Evolutionary conservation across 2,888 invertebrate genomes (phyloP).

Genomic region (Ectobius pallidus): DNA sequence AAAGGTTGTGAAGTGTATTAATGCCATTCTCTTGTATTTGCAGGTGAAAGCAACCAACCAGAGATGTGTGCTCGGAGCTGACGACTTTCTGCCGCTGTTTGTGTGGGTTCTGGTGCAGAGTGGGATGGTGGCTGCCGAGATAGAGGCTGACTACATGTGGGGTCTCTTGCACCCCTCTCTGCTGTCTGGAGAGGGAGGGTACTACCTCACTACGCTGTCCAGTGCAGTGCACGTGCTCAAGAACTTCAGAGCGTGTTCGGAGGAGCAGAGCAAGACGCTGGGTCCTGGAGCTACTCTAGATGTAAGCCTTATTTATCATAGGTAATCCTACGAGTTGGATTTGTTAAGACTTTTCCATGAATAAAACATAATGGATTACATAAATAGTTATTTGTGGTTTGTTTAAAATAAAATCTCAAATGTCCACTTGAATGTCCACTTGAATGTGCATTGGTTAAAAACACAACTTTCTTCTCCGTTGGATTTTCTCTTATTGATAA

Average conservation of each 20-base stretch:
- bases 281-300: slow-evolving; percentile 51
- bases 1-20: no score
- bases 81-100: slow-evolving; percentile 89
- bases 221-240: slow-evolving; percentile 91
- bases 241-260: slow-evolving; percentile 58
- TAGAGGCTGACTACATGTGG: slow-evolving; percentile 97
- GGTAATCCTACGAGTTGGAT: no score
- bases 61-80: slow-evolving; percentile 70
- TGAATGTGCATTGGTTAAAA: no score
- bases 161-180: slow-evolving; percentile 88
- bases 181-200: slow-evolving; percentile 91
- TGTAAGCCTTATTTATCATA: slow-evolving; percentile 48
- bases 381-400: no score
- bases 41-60: slow-evolving; percentile 72
- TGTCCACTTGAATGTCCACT: no score
- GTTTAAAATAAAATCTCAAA: no score
- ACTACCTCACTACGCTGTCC: slow-evolving; percentile 91
- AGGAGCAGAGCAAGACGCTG: slow-evolving; percentile 49
- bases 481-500: no score
- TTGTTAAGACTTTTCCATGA: no score
- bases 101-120: slow-evolving; percentile 92
- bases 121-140: slow-evolving; percentile 88
- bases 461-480: no score
- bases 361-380: no score
- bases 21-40: no score